Evolutionary conservation across 2,888 invertebrate species (phyloP).

Genomic region (Drosophila peninsularis): DNA sequence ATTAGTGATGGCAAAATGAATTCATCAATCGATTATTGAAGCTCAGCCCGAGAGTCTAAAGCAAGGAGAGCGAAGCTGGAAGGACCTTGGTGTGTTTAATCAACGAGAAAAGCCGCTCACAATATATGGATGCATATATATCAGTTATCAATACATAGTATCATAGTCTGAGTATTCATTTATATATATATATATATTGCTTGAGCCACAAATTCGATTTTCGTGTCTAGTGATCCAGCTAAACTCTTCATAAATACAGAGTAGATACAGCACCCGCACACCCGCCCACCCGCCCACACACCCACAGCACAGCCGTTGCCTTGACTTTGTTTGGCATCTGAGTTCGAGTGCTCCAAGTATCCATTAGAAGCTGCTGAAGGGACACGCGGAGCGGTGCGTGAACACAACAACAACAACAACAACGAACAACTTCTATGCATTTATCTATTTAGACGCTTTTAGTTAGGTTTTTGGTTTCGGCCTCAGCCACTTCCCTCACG

Average conservation of each 20-base stretch:
- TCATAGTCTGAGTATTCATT: no score
- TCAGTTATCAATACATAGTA: no score
- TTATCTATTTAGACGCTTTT: slow-evolving; percentile 77
- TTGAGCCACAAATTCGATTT: background rate
- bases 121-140: no score
- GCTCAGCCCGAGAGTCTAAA: no score
- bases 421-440: slow-evolving; percentile 48
- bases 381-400: slow-evolving; percentile 20
- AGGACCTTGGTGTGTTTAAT: no score
- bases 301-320: background rate
- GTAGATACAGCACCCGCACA: no score
- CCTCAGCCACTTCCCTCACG: slow-evolving; percentile 5
- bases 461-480: slow-evolving; percentile 63
- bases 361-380: slow-evolving; percentile 56
- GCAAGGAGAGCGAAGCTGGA: no score
- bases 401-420: slow-evolving; percentile 5
- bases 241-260: background rate
- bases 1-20: no score
- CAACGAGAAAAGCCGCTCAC: no score
- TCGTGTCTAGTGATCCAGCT: background rate
- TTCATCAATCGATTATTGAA: no score
- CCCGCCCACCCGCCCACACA: background rate
- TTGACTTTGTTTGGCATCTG: slow-evolving; percentile 17
- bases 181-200: background rate
- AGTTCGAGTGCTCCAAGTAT: slow-evolving; percentile 58